Evolutionary conservation across 1,140 invertebrate species (phyloP).

Genomic region (Elysia chlorotica): DNA sequence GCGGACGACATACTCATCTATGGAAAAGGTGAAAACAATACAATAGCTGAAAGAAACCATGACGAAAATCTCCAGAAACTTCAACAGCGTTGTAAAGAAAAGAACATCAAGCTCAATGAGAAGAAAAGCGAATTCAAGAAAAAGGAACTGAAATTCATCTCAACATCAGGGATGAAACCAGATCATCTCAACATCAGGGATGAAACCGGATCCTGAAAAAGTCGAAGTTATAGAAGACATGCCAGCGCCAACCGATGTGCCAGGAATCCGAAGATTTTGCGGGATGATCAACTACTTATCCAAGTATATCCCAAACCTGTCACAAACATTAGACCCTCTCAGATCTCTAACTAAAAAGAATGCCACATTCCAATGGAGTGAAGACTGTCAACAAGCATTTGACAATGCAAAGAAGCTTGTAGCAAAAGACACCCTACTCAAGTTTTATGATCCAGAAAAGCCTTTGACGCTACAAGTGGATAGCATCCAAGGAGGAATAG

Average conservation of each 20-base stretch:
- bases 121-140: conserved; percentile 23
- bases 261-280: conserved; percentile 3
- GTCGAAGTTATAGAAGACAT: conserved; percentile 31
- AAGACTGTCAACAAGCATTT: neutral
- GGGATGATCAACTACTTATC: conserved; percentile 19
- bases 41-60: conserved; percentile 3
- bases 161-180: too few relatives aligned
- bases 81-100: conserved; percentile 18
- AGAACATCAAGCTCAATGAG: conserved; percentile 30
- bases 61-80: conserved; percentile 1
- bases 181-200: conserved; percentile 36
- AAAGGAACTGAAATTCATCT: conserved; percentile 32
- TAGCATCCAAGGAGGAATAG: conserved; percentile 51
- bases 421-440: conserved; percentile 30
- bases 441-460: conserved; percentile 36
- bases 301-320: conserved; percentile 15
- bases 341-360: conserved; percentile 11
- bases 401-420: conserved; percentile 19
- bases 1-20: conserved; percentile 25
- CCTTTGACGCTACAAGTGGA: conserved; percentile 36
- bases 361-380: neutral
- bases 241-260: conserved; percentile 38
- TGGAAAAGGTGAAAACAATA: too few relatives aligned
- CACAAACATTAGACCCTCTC: conserved; percentile 16
- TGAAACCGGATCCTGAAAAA: conserved; percentile 53